Evolutionary conservation across 53 echinoderm and acorn worm species (phyloP).

Genomic region (Luidia sarsii): DNA sequence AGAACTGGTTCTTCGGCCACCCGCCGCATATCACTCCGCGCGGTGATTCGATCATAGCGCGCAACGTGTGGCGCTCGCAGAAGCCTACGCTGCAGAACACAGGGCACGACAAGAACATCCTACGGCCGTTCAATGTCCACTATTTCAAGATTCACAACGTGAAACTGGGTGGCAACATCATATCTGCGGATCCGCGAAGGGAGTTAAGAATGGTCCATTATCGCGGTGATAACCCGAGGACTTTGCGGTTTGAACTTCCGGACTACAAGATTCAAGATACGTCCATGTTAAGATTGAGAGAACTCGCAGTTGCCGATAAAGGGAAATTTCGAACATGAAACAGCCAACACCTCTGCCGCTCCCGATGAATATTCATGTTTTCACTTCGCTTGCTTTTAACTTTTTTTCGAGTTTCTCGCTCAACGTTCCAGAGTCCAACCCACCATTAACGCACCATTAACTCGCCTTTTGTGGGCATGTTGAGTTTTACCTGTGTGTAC

Average conservation of each 20-base stretch:
- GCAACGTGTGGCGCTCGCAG: conserved; percentile 70
- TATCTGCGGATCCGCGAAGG: conserved; percentile 53
- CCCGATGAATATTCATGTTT: neutral
- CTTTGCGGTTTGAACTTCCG: conserved; percentile 67
- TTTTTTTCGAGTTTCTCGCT: no score
- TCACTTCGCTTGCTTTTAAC: no score
- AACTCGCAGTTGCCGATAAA: neutral
- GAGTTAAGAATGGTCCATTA: conserved; percentile 78
- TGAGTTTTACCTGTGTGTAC: no score
- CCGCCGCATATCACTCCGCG: conserved; percentile 8
- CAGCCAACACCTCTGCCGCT: neutral
- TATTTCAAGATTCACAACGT: conserved; percentile 81
- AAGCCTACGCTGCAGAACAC: conserved; percentile 65
- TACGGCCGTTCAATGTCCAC: conserved; percentile 70
- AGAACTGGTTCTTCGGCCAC: conserved; percentile 83
- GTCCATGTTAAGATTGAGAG: conserved; percentile 62
- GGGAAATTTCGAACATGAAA: neutral
- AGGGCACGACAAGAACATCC: conserved; percentile 78
- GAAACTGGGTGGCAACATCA: conserved; percentile 52
- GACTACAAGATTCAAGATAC: conserved; percentile 65
- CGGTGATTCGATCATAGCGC: conserved; percentile 45
- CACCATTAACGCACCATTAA: no score
- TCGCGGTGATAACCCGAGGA: conserved; percentile 67
- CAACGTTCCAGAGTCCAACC: no score
- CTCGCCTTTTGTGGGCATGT: no score